Evolutionary conservation across 2,797 vertebrate genomes (phyloP).

Genomic region (Gadopsis bispinosus): DNA sequence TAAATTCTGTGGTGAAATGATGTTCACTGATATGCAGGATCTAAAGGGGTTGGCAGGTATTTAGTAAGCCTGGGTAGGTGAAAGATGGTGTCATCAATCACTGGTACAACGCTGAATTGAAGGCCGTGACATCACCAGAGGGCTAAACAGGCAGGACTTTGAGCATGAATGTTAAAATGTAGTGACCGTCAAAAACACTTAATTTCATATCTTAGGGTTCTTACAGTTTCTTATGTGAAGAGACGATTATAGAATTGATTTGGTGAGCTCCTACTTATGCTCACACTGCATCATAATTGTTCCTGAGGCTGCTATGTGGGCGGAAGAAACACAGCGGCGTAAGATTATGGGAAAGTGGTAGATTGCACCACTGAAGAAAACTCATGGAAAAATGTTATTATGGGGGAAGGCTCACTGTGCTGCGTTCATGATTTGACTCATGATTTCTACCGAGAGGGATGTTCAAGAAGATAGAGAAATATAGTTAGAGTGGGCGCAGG

Average conservation of each 20-base stretch:
- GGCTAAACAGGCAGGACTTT: background rate
- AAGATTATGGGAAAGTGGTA: constrained; percentile 31
- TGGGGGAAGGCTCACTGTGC: background rate
- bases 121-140: background rate
- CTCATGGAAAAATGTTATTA: constrained; percentile 36
- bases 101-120: background rate
- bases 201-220: background rate
- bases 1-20: background rate
- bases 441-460: constrained; percentile 11
- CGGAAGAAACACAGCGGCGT: constrained; percentile 1
- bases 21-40: background rate
- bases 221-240: constrained; percentile 7
- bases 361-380: constrained; percentile 22
- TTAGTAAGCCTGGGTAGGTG: background rate
- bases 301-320: constrained; percentile 23
- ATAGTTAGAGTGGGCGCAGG: background rate
- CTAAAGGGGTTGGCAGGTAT: background rate
- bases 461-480: background rate
- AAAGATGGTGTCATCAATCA: constrained; percentile 12
- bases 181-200: background rate
- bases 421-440: background rate
- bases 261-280: constrained; percentile 16
- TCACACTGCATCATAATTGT: constrained; percentile 30
- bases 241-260: constrained; percentile 34
- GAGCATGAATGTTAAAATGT: constrained; percentile 3